Conservation (phyloP, 2,888 invertebrate genomes). For the Ophion slaviceki region DNA sequence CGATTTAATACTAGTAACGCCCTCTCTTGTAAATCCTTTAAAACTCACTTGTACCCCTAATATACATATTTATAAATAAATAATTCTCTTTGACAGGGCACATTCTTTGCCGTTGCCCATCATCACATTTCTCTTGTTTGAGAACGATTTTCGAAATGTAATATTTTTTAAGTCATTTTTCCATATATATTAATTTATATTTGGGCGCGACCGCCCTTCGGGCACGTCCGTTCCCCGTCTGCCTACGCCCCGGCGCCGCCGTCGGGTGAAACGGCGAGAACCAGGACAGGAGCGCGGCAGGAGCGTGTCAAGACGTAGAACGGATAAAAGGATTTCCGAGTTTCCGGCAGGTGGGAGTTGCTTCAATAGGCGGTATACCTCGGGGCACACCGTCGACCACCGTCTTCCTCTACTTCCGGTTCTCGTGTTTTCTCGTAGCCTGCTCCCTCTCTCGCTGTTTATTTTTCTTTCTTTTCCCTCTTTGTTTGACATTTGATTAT, state of each 20-base stretch:
- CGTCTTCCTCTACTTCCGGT: constrained; percentile 13
- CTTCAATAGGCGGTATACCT: constrained; percentile 60
- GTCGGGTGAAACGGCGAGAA: constrained; percentile 44
- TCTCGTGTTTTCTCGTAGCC: constrained; percentile 11
- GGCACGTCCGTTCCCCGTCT: constrained; percentile 51
- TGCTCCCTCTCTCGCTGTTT: not conserved
- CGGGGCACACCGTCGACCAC: constrained; percentile 41
- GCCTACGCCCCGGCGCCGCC: constrained; percentile 9
- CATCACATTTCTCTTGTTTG: not conserved
- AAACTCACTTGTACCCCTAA: too few species aligned
- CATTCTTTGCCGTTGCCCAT: too few species aligned
- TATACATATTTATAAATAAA: too few species aligned
- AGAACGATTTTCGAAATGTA: not conserved
- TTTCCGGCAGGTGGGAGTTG: constrained; percentile 65
- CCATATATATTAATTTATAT: not conserved
- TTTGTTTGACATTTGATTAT: not conserved
- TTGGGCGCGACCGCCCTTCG: constrained; percentile 44
- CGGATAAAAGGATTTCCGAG: constrained; percentile 66
- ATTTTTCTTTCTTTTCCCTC: not conserved
- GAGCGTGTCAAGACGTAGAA: constrained; percentile 43
- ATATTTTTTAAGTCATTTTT: too few species aligned
- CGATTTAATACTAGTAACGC: too few species aligned
- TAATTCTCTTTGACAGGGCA: too few species aligned
- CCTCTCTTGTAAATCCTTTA: too few species aligned
- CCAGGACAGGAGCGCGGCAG: constrained; percentile 11